These are phyloP conservation scores for Pachypanchax playfairii DNA, from an alignment of 2,113 vertebrate genomes.

Conservation along the genomic window DNA sequence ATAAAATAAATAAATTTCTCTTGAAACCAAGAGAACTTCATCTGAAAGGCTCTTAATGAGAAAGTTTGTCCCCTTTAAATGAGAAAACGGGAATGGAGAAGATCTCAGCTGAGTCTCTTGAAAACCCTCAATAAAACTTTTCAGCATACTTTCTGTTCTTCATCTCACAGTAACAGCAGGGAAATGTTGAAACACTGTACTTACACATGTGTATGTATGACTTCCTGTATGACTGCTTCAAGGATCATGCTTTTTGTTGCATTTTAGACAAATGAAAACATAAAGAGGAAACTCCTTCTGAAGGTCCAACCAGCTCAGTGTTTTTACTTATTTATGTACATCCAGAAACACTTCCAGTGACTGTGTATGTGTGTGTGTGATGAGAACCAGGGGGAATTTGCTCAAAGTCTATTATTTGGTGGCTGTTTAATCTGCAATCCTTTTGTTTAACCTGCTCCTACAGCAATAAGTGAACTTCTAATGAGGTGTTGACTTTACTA, in stretches of 20 bases:
- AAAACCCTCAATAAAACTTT: too few relatives aligned
- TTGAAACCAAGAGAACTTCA: background rate
- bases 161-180: too few relatives aligned
- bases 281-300: background rate
- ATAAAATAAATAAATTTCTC: background rate
- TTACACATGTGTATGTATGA: too few relatives aligned
- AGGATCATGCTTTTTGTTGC: too few relatives aligned
- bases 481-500: conserved; percentile 55
- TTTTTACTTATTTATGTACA: background rate
- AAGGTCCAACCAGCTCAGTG: background rate
- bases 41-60: background rate
- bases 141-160: too few relatives aligned
- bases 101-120: too few relatives aligned
- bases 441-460: conserved; percentile 60
- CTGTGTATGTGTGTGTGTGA: conserved; percentile 1
- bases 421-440: conserved; percentile 50
- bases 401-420: conserved; percentile 33
- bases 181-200: too few relatives aligned
- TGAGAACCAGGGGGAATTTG: background rate
- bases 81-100: too few relatives aligned
- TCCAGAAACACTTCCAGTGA: background rate
- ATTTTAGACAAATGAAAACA: background rate
- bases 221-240: too few relatives aligned
- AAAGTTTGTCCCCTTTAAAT: background rate
- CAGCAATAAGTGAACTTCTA: conserved; percentile 37